Evolutionary conservation across 2,797 vertebrate species (phyloP).

Genomic region (Sebastes taczanowskii): DNA sequence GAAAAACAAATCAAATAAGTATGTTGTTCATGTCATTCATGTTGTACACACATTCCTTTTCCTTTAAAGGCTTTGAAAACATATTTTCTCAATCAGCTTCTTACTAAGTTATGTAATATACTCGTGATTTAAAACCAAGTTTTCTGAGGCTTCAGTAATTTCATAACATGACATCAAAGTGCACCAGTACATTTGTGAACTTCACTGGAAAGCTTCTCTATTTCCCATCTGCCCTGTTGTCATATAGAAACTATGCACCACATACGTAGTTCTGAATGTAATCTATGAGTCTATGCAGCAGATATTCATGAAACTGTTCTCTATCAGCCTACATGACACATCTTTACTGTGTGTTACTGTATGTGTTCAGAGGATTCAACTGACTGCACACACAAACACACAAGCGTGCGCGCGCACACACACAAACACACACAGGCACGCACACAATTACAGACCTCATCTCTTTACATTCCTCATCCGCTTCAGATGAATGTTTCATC

Average conservation of each 20-base stretch:
- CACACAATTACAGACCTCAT: too few relatives aligned
- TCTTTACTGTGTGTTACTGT: neutral
- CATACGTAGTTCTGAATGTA: neutral
- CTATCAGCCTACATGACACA: neutral
- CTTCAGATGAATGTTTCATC: constrained; percentile 5
- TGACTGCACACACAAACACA: neutral
- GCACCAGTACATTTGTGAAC: neutral
- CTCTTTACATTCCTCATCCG: constrained; percentile 2
- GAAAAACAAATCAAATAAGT: neutral
- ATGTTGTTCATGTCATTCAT: neutral
- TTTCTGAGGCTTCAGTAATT: neutral
- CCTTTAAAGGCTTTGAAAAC: neutral
- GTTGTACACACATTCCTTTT: neutral
- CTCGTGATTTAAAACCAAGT: neutral
- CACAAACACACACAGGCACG: neutral
- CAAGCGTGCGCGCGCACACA: neutral
- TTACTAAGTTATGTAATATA: neutral
- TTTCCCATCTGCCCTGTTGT: neutral
- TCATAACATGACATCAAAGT: neutral
- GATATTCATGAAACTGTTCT: constrained; percentile 7
- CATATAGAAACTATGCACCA: constrained; percentile 4
- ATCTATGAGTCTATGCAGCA: neutral
- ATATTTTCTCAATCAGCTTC: neutral
- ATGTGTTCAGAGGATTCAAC: neutral
- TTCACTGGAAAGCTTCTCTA: neutral